Evolutionary conservation across 2,888 invertebrate genomes (phyloP).

Genomic region (Andricus curvator): DNA sequence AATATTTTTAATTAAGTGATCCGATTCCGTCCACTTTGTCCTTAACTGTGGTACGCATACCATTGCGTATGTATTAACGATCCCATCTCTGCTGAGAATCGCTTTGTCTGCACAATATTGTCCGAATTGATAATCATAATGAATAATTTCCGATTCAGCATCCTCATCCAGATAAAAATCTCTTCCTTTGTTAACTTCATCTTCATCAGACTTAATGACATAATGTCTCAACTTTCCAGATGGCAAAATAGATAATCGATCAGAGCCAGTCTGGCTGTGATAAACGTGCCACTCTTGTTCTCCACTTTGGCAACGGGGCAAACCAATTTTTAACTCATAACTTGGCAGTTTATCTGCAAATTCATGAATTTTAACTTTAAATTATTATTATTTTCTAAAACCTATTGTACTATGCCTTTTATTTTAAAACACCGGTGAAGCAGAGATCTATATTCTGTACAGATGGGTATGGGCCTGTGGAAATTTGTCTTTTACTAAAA

Average conservation of each 20-base stretch:
- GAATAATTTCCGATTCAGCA: slow-evolving; percentile 70
- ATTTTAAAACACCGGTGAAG: no score
- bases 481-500: no score
- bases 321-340: slow-evolving; percentile 69
- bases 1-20: slow-evolving; percentile 87
- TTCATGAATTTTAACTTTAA: background rate
- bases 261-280: slow-evolving; percentile 65
- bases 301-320: slow-evolving; percentile 68
- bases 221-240: slow-evolving; percentile 88
- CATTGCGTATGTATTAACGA: slow-evolving; percentile 84
- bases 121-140: slow-evolving; percentile 86
- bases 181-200: slow-evolving; percentile 73
- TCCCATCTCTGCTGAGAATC: slow-evolving; percentile 77
- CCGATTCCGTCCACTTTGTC: slow-evolving; percentile 86
- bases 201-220: slow-evolving; percentile 74
- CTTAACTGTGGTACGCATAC: slow-evolving; percentile 87
- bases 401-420: no score
- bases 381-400: background rate
- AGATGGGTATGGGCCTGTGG: no score
- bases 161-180: slow-evolving; percentile 79
- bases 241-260: slow-evolving; percentile 80
- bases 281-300: slow-evolving; percentile 74
- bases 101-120: slow-evolving; percentile 92
- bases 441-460: no score
- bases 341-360: slow-evolving; percentile 52